Conservation (phyloP, 2,888 invertebrate species). For the Orthosia gracilis region DNA sequence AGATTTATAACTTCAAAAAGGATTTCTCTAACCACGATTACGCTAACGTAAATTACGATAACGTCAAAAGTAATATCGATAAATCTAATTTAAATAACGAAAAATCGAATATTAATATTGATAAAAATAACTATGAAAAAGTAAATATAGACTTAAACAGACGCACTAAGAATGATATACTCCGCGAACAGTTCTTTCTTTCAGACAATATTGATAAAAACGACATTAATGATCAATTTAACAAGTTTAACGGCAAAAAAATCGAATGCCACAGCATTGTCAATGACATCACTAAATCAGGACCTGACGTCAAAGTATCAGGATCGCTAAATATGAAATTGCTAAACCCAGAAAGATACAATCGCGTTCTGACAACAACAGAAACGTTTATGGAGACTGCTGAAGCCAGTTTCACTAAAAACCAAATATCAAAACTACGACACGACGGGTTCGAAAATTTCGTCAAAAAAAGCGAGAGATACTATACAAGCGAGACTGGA, state of each 20-base stretch:
- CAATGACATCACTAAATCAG: conserved; percentile 84
- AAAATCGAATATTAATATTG: conserved; percentile 43
- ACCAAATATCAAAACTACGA: conserved; percentile 77
- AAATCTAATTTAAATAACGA: conserved; percentile 52
- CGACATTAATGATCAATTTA: conserved; percentile 81
- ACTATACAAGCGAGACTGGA: conserved; percentile 81
- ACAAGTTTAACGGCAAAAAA: conserved; percentile 80
- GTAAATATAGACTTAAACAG: conserved; percentile 71
- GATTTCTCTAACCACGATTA: conserved; percentile 86
- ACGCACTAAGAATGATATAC: conserved; percentile 82
- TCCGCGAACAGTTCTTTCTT: conserved; percentile 83
- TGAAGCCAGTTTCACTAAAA: conserved; percentile 85
- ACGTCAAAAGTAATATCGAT: conserved; percentile 52
- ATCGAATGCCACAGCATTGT: conserved; percentile 87
- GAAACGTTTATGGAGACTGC: conserved; percentile 84
- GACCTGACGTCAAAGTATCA: conserved; percentile 82
- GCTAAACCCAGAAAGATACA: conserved; percentile 84
- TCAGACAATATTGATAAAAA: conserved; percentile 80
- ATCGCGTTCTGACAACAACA: conserved; percentile 85
- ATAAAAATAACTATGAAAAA: conserved; percentile 60
- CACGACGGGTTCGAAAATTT: conserved; percentile 85
- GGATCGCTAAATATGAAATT: conserved; percentile 87
- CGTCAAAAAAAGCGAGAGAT: conserved; percentile 87
- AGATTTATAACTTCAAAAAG: conserved; percentile 87
- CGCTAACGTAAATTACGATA: conserved; percentile 80